phyloP scores from a whole-genome alignment of 2,797 vertebrate genomes.

The Chanos chanos region DNA sequence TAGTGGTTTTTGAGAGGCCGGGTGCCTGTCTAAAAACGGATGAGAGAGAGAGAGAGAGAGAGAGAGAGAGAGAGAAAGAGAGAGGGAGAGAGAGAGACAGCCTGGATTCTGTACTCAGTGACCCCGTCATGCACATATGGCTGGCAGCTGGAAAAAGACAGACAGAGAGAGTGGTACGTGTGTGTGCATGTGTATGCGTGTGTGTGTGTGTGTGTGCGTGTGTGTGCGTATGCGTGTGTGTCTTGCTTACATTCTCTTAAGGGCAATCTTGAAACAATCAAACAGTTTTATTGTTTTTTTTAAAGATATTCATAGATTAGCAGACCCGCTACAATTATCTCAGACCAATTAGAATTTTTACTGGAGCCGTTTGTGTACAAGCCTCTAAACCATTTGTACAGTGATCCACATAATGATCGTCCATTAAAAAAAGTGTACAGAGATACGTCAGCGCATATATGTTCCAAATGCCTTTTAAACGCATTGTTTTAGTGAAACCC shows the following conservation, averaged over 20 bases:
- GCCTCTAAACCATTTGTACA: constrained; percentile 8
- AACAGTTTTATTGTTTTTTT: constrained; percentile 25
- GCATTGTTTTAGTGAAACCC: constrained; percentile 42
- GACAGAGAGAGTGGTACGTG: constrained; percentile 20
- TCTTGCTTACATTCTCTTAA: no score
- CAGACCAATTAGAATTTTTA: constrained; percentile 22
- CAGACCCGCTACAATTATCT: constrained; percentile 9
- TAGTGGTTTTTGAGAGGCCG: no score
- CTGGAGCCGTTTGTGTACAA: constrained; percentile 4
- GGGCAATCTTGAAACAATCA: constrained; percentile 29
- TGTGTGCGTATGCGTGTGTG: not conserved
- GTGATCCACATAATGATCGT: not conserved
- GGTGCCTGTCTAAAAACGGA: no score
- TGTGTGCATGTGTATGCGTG: not conserved
- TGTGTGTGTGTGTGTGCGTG: not conserved
- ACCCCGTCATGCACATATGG: constrained; percentile 70
- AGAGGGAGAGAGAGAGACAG: not conserved
- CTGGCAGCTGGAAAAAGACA: constrained; percentile 72
- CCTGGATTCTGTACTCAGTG: constrained; percentile 68
- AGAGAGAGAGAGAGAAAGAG: constrained; percentile 1
- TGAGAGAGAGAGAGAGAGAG: not conserved
- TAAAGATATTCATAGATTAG: constrained; percentile 17
- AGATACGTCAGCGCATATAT: constrained; percentile 34
- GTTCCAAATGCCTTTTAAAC: constrained; percentile 15
- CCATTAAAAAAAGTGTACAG: constrained; percentile 5